Evolutionary conservation across 2,113 vertebrate species (phyloP).

Genomic region (Percopsis transmontana): DNA sequence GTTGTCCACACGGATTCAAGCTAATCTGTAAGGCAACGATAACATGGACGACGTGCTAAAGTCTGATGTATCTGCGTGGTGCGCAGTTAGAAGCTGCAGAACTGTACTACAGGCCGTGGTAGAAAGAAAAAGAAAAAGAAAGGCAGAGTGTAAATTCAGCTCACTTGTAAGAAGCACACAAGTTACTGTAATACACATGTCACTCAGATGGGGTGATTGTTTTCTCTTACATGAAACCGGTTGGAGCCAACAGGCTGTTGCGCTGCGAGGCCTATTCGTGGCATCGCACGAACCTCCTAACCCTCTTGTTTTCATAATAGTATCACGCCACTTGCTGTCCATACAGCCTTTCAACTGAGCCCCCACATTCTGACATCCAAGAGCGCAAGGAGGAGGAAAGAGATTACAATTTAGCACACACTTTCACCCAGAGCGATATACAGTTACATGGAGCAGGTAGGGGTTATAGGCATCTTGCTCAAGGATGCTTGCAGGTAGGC

Average conservation of each 20-base stretch:
- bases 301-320: constrained; percentile 14
- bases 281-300: constrained; percentile 20
- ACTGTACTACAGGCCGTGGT: no score
- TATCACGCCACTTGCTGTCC: constrained; percentile 13
- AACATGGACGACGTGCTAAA: background rate
- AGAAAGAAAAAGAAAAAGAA: background rate
- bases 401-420: no score
- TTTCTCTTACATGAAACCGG: constrained; percentile 6
- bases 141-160: background rate
- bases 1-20: background rate
- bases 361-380: background rate
- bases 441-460: no score
- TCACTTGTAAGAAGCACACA: background rate
- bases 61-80: no score
- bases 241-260: background rate
- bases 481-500: no score
- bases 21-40: background rate
- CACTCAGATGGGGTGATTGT: background rate
- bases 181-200: background rate
- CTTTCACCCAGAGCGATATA: no score
- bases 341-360: constrained; percentile 9
- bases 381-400: background rate
- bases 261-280: constrained; percentile 3
- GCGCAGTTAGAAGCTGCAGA: no score
- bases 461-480: no score